Conservation (phyloP, 2,888 invertebrate species). For the Drosophila anceps region DNA sequence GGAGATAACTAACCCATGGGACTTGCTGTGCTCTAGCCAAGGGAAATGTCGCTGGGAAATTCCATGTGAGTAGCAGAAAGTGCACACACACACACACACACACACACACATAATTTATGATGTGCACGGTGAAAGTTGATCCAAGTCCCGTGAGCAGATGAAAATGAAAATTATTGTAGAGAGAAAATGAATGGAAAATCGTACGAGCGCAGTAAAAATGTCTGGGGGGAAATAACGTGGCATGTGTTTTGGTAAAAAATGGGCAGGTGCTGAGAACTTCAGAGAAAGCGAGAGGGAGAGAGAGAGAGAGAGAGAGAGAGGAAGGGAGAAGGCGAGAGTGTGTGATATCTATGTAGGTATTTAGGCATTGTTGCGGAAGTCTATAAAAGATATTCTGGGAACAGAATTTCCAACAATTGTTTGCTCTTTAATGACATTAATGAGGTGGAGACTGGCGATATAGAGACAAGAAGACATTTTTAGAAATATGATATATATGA, state of each 20-base stretch:
- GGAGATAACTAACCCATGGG: conserved; percentile 47
- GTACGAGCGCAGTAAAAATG: background rate
- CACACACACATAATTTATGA: conserved; percentile 71
- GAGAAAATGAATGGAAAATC: conserved; percentile 16
- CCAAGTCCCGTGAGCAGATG: conserved; percentile 73
- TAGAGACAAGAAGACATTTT: background rate
- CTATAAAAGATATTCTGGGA: conserved; percentile 17
- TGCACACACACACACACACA: conserved; percentile 14
- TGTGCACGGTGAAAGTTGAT: conserved; percentile 75
- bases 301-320: background rate
- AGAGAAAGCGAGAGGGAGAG: background rate
- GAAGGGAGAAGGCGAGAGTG: background rate
- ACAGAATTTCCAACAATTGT: conserved; percentile 21
- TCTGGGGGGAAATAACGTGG: conserved; percentile 24
- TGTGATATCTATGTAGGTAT: conserved; percentile 11
- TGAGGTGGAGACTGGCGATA: background rate
- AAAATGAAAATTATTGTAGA: conserved; percentile 36
- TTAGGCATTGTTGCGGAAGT: conserved; percentile 36
- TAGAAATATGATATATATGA: background rate
- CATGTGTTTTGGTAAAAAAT: conserved; percentile 55
- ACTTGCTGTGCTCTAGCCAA: background rate
- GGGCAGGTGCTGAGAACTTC: conserved; percentile 41
- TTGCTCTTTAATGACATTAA: background rate
- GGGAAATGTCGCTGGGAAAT: conserved; percentile 53
- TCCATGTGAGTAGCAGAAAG: conserved; percentile 50